phyloP scores from a whole-genome alignment of 1,140 invertebrate genomes.

The Pomacea maculata region DNA sequence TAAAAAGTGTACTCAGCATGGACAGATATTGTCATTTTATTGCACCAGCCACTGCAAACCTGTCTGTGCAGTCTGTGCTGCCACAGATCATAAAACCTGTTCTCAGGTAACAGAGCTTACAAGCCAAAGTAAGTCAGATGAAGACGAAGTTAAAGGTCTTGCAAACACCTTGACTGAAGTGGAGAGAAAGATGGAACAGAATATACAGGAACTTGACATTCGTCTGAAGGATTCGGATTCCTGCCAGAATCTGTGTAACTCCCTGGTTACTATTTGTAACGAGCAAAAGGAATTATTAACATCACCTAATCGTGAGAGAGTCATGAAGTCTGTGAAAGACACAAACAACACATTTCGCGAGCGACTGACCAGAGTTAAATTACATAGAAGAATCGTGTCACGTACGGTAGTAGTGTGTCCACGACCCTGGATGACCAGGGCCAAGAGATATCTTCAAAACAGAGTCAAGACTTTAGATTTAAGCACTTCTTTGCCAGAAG shows the following conservation, averaged over 20 bases:
- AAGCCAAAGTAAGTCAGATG: background rate
- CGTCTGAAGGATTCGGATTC: background rate
- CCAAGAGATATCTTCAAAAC: no score
- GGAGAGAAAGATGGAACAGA: background rate
- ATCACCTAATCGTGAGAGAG: background rate
- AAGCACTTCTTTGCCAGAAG: background rate
- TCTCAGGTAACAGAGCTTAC: background rate
- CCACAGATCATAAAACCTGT: background rate
- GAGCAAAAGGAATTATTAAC: background rate
- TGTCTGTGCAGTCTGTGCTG: background rate
- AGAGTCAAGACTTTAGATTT: no score
- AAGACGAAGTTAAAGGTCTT: background rate
- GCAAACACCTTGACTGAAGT: background rate
- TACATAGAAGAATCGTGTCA: background rate
- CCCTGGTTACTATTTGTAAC: background rate
- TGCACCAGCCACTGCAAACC: background rate
- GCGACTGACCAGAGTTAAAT: background rate
- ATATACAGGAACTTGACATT: background rate
- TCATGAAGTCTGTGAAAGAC: background rate
- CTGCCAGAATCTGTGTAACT: no score
- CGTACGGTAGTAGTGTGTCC: background rate
- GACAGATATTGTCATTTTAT: background rate
- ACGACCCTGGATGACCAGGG: background rate
- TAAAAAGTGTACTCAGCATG: background rate
- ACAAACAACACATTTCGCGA: background rate